phyloP scores from a whole-genome alignment of 2,888 invertebrate species.

The Acanthococcus lagerstroemiae region DNA sequence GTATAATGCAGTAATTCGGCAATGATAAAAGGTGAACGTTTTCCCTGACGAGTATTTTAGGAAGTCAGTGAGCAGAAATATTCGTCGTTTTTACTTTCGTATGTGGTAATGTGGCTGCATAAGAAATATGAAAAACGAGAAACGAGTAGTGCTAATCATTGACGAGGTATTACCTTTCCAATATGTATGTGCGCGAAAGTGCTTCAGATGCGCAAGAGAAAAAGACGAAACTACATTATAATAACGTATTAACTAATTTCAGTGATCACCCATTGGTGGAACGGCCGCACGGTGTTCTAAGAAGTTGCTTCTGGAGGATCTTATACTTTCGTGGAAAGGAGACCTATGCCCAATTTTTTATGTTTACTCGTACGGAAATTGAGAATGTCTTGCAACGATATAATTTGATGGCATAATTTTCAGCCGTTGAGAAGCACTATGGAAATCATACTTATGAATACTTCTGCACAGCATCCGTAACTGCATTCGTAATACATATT shows the following conservation, averaged over 20 bases:
- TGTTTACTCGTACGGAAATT: background rate
- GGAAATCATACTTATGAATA: background rate
- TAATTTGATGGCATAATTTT: background rate
- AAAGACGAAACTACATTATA: background rate
- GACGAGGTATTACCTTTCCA: background rate
- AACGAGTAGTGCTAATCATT: background rate
- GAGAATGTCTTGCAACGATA: background rate
- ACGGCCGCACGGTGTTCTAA: background rate
- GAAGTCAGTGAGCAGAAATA: no score
- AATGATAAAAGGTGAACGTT: no score
- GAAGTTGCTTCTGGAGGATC: background rate
- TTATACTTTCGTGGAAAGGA: background rate
- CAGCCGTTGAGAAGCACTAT: background rate
- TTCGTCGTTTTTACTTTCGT: background rate
- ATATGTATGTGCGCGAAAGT: no score
- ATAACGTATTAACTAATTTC: background rate
- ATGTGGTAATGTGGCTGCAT: background rate
- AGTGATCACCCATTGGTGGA: background rate
- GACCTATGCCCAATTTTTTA: background rate
- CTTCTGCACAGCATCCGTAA: background rate
- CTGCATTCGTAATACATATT: background rate
- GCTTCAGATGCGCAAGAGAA: background rate
- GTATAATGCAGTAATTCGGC: no score
- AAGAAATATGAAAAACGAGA: background rate
- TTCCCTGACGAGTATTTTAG: no score